Base-by-base conservation (phyloP, 2,797 vertebrate species). In the Amblyopsis hoosieri region DNA sequence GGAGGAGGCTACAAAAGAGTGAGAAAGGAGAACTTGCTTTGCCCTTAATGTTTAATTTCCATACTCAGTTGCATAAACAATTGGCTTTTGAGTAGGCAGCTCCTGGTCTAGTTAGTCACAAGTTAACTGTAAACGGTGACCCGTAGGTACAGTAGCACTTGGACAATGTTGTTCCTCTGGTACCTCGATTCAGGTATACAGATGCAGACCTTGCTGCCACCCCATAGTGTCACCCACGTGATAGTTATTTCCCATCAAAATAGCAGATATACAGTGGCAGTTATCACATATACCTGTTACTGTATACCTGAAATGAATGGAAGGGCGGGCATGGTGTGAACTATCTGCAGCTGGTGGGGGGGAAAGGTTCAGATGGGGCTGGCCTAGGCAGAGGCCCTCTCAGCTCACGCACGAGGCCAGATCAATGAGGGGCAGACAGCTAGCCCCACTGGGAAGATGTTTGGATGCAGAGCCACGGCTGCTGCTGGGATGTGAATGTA, bases 341-440 rank as follows among this genome's bases (percentile, higher is more conserved):
- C 69, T 60, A 55, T 74, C 64, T 78, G 73, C 46, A 64, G 76
- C 64, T 65, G 71, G 66, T 23, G 23, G 23, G 3, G 23, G 78
- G 82, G 67, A 78, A 61, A 71, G 74, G 73, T 78, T 81, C 62
- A 64, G 72, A 78, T 80, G 72, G 73, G 74, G 45, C 57, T 66
- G 80, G 80, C 69, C 80, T 71, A 80, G 74, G 71, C 75, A 63
- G 78, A 79, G 75, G 70, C 76, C 73, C 80, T 73, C 57, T 75
- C 70, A 63, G 73, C 81, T 76, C 75, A 69, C 62, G 75, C 71
- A 78, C 63, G 23, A 83, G 71, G 71, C 65, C 63, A 67, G 84
- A 86, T 90, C 85, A 80, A 86, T 90, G 78, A 87, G 67, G 61
- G 67, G 58, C 78, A 78, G 81, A 85, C 79, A 84, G 80, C 67